phyloP scores from a whole-genome alignment of 2,888 invertebrate genomes.

The Neoitamus cyanurus region DNA sequence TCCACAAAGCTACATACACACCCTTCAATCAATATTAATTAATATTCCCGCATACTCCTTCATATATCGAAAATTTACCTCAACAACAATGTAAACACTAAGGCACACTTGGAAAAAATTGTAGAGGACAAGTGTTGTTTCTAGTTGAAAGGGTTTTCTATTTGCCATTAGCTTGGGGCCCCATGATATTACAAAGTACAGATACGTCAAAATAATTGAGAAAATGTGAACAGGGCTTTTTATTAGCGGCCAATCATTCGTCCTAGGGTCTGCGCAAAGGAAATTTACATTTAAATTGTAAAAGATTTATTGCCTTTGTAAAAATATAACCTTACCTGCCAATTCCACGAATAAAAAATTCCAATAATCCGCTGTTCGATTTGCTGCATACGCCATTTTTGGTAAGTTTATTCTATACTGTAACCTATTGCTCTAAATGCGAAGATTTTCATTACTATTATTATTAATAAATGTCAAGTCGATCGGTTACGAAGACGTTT shows the following conservation, averaged over 20 bases:
- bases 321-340: slow-evolving; percentile 70
- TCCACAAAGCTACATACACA: slow-evolving; percentile 80
- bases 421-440: not conserved
- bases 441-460: not conserved
- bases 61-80: slow-evolving; percentile 55
- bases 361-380: slow-evolving; percentile 73
- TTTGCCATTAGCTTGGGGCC: slow-evolving; percentile 91
- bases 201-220: slow-evolving; percentile 74
- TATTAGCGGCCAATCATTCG: slow-evolving; percentile 75
- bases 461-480: slow-evolving; percentile 25
- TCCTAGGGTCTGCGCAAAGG: slow-evolving; percentile 70
- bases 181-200: slow-evolving; percentile 79
- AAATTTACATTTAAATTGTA: not conserved
- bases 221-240: slow-evolving; percentile 76
- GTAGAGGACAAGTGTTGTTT: slow-evolving; percentile 82
- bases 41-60: not conserved
- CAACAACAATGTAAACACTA: slow-evolving; percentile 80
- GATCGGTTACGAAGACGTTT: not conserved
- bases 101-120: slow-evolving; percentile 89
- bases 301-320: not conserved
- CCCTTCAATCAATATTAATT: slow-evolving; percentile 69
- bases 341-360: slow-evolving; percentile 74
- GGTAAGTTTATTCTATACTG: not conserved
- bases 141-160: slow-evolving; percentile 84
- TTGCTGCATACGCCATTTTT: slow-evolving; percentile 72